These are phyloP conservation scores for Saccostrea glomerata DNA, from an alignment of 1,140 invertebrate genomes.

Conservation along the genomic window DNA sequence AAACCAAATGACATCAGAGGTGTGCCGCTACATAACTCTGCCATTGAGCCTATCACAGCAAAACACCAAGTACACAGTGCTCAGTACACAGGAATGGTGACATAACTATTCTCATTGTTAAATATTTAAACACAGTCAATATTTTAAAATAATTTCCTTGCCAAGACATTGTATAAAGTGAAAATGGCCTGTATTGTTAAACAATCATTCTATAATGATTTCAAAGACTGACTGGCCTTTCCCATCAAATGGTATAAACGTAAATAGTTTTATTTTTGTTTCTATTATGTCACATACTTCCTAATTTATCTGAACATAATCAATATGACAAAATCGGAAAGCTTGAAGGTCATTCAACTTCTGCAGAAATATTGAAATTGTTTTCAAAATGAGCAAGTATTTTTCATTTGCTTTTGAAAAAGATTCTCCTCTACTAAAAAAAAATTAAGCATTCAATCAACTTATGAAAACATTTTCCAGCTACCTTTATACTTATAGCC, in stretches of 20 bases:
- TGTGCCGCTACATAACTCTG: neutral
- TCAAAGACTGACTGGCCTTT: neutral
- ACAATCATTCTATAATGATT: neutral
- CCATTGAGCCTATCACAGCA: neutral
- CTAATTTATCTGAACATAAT: no score
- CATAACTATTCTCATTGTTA: slow-evolving; percentile 1
- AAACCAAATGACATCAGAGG: neutral
- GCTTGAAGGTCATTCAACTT: no score
- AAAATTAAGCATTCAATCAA: neutral
- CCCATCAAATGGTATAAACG: neutral
- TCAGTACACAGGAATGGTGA: neutral
- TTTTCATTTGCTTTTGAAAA: neutral
- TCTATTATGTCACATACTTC: no score
- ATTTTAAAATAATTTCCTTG: slow-evolving; percentile 16
- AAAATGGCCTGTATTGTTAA: slow-evolving; percentile 4
- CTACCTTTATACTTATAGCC: neutral
- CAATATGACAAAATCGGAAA: no score
- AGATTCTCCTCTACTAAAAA: neutral
- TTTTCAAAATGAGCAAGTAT: neutral
- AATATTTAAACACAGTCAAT: slow-evolving; percentile 34
- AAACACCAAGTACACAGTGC: neutral
- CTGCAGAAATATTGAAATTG: no score
- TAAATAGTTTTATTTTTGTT: no score
- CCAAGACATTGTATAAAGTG: neutral
- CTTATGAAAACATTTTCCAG: neutral